Evolutionary conservation across 2,888 invertebrate genomes (phyloP).

Genomic region (Folsomia manolachei): DNA sequence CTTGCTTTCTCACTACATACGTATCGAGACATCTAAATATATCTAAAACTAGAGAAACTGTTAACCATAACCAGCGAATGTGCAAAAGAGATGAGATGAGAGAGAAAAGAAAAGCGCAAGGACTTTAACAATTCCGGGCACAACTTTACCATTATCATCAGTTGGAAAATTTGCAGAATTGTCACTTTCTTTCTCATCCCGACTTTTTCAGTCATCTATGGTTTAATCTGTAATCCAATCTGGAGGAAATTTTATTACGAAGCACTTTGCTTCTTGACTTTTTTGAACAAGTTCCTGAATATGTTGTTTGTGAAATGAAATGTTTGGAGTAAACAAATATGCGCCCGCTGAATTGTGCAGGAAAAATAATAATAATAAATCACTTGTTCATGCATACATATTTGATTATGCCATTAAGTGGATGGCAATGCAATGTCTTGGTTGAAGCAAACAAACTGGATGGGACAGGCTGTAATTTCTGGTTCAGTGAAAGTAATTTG

Average conservation of each 20-base stretch:
- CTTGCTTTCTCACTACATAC: neutral
- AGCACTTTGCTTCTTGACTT: neutral
- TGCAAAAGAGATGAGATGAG: too few relatives aligned
- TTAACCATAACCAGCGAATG: neutral
- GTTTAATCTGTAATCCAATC: neutral
- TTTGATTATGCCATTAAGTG: neutral
- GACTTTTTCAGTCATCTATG: neutral
- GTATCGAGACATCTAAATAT: neutral
- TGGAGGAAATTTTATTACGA: neutral
- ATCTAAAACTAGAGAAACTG: neutral
- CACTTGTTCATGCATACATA: slow-evolving; percentile 2
- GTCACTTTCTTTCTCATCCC: neutral
- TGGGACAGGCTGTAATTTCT: neutral
- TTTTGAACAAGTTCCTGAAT: neutral
- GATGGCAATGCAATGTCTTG: neutral
- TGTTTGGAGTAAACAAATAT: neutral
- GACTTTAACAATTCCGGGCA: too few relatives aligned
- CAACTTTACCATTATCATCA: neutral
- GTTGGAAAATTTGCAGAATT: neutral
- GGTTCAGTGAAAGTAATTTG: slow-evolving; percentile 3
- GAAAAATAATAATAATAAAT: neutral
- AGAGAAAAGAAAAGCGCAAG: too few relatives aligned
- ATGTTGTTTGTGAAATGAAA: neutral
- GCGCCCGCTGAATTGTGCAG: too few relatives aligned
- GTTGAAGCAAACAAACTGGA: neutral